These are phyloP conservation scores for Passer montanus DNA, from an alignment of 2,113 vertebrate species.

Conservation along the genomic window DNA sequence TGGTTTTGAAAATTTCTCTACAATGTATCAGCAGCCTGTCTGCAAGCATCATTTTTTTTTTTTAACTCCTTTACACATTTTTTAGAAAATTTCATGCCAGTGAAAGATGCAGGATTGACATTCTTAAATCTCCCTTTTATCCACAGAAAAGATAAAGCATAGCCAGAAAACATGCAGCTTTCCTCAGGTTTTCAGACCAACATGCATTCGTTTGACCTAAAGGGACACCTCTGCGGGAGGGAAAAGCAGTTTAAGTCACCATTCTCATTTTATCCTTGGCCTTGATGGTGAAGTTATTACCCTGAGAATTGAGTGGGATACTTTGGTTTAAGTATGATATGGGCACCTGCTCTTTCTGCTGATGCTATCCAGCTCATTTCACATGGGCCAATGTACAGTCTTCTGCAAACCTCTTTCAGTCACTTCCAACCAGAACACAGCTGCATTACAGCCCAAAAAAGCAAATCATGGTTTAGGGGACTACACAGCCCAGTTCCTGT, in stretches of 20 bases:
- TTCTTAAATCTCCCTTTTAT: slow-evolving; percentile 28
- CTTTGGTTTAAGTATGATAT: background rate
- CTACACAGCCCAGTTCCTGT: background rate
- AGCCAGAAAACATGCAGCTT: slow-evolving; percentile 5
- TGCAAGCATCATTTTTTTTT: slow-evolving; percentile 1
- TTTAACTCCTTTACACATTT: slow-evolving; percentile 20
- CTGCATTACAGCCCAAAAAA: background rate
- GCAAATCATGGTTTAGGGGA: background rate
- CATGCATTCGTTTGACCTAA: background rate
- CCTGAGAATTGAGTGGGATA: background rate
- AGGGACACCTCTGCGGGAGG: background rate
- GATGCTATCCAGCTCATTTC: background rate
- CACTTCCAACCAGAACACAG: background rate
- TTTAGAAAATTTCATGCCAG: slow-evolving; percentile 31
- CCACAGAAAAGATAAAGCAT: background rate
- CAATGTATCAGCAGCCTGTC: slow-evolving; percentile 9
- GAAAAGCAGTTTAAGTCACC: background rate
- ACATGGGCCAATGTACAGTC: background rate
- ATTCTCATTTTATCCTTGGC: background rate
- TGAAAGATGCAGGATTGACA: slow-evolving; percentile 30
- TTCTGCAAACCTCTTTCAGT: background rate
- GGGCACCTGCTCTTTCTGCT: background rate
- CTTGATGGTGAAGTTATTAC: background rate
- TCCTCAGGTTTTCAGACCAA: background rate
- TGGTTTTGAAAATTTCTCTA: slow-evolving; percentile 32